These are phyloP conservation scores for Hypomecis punctinalis DNA, from an alignment of 2,888 invertebrate species.

Conservation along the genomic window DNA sequence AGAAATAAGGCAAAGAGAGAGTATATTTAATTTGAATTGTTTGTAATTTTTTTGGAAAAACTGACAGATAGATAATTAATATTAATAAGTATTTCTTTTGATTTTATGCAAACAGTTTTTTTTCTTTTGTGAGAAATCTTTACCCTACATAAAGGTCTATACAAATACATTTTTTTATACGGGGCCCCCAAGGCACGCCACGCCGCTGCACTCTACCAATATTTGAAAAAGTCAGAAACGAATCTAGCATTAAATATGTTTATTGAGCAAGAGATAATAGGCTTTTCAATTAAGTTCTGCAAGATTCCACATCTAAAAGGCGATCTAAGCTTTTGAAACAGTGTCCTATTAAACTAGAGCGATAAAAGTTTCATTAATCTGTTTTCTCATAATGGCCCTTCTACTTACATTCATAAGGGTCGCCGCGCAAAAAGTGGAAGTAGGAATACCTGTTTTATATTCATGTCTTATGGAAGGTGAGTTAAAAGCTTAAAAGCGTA, in stretches of 20 bases:
- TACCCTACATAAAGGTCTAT: no score
- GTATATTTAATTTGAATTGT: no score
- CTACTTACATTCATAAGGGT: slow-evolving; percentile 36
- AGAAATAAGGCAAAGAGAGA: no score
- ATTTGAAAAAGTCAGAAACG: slow-evolving; percentile 2
- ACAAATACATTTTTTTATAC: no score
- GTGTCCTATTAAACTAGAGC: slow-evolving; percentile 28
- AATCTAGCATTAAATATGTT: slow-evolving; percentile 8
- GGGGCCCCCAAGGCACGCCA: no score
- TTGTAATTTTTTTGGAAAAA: no score
- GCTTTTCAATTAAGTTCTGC: slow-evolving; percentile 13
- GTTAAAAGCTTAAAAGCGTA: slow-evolving; percentile 29
- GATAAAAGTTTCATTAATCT: slow-evolving; percentile 32
- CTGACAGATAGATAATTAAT: no score
- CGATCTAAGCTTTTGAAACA: slow-evolving; percentile 18
- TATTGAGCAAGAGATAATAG: slow-evolving; percentile 9
- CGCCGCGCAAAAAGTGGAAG: slow-evolving; percentile 28
- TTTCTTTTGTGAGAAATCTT: no score
- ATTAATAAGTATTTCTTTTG: no score
- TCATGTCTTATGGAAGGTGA: slow-evolving; percentile 33
- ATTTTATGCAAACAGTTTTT: no score
- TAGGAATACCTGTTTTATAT: slow-evolving; percentile 31
- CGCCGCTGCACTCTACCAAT: no score
- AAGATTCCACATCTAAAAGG: slow-evolving; percentile 10
- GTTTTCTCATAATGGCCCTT: slow-evolving; percentile 30